Base-by-base conservation (phyloP, 2,113 vertebrate species). In the Vombatus ursinus region DNA sequence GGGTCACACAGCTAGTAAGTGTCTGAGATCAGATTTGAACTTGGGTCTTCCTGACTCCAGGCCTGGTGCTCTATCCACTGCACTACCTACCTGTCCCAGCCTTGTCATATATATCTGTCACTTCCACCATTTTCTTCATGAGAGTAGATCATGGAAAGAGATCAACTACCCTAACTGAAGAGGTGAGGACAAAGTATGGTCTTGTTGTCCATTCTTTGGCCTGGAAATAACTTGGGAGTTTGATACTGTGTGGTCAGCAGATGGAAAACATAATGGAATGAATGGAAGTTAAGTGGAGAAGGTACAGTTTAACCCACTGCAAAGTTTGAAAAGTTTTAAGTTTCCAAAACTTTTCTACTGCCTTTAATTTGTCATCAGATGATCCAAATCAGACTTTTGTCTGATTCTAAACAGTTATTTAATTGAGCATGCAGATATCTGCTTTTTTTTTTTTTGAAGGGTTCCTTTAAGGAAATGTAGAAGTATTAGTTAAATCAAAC, bases 341-440 rank as follows among this genome's bases (percentile, higher is more conserved):
- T 94, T 96, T 93, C 96, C 57, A 95, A 96, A 90, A 94, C 91
- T 91, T 97, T 91, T 94, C 89, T 93, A 96, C 19, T 16, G 89
- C 51, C 52, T 96, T 51, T 52, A 94, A 91, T 96, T 91, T 95
- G 93, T 97, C 92, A 84, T 26, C 12, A 50, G 52, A 89, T 90
- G 92, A 94, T 52, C 95, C 92, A 96, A 95, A 93, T 61, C 52
- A 54, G 10, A 49, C 47, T 49, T 49, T 49, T 49, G 48, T 49
- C 48, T 49, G 48, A 49, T 49, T 49, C 5, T 49, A 5, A 49
- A 49, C 89, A 96, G 23, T 47, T 50, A 90, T 91, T 94, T 94
- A 95, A 91, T 25, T 91, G 50, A 84, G 53, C 48, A 77, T 25
- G 28, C 0, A 50, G 91, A 95, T 57, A 51, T 93, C 94, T 68